Base-by-base conservation (phyloP, 2,113 vertebrate species). In the Pomatorhinus ruficollis region DNA sequence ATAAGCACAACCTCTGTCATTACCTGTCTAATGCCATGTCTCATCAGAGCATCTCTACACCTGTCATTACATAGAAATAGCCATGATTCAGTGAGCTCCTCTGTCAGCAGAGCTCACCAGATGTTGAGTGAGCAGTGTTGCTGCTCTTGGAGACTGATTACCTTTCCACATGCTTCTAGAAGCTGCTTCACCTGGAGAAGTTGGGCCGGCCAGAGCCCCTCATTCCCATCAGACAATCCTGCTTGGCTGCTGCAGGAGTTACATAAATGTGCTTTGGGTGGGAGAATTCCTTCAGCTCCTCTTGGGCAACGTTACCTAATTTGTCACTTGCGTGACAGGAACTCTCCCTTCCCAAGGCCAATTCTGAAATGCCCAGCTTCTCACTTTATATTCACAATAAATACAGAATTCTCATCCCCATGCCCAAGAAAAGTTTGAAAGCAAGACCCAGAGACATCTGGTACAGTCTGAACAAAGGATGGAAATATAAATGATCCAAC, bases 231-330 rank as follows among this genome's bases (percentile, higher is more conserved):
- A 92, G 54, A 44, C 27, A 49, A 57, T 45, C 40, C 59, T 57
- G 17, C 49, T 65, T 40, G 16, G 40, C 15, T 61, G 37, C 42
- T 69, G 24, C 45, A 66, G 59, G 64, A 83, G 15, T 76, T 61
- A 24, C 1, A 56, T 75, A 33, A 53, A 60, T 1, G 3, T 57
- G 18, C 71, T 83, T 31, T 52, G 54, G 63, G 28, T 11, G 77
- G 64, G 19, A 12, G 21, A 57, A 65, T 77, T 80, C 87, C 33
- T 83, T 83, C 69, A 70, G 28, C 39, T 78, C 25, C 49, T 82
- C 30, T 56, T 82, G 39, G 5, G 33, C 39, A 84, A 12, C 0
- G 0, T 45, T 57, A n/a, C 23, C 52, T 45, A 4, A 40, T 64
- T 82, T 89, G 60, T 78, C 77, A 39, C 28, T 53, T 54, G 12